phyloP scores from a whole-genome alignment of 2,113 vertebrate genomes.

The Crotalus helleri region DNA sequence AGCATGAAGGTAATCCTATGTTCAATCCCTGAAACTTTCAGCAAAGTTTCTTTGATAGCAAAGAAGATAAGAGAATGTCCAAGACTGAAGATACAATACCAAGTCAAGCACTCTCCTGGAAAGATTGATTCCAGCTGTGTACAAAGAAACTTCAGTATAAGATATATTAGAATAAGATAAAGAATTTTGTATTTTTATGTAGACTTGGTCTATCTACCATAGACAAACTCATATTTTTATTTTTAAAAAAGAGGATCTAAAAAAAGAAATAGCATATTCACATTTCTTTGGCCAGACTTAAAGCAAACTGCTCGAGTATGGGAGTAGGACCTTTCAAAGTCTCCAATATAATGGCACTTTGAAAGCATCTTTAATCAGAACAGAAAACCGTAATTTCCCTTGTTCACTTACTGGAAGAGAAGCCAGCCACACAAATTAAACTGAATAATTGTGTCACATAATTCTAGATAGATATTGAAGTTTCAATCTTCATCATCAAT shows the following conservation, averaged over 20 bases:
- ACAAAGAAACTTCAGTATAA: not conserved
- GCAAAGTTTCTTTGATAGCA: not conserved
- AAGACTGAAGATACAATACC: not conserved
- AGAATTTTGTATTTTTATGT: not conserved
- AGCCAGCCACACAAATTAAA: conserved; percentile 35
- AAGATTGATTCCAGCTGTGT: not conserved
- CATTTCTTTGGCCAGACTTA: not conserved
- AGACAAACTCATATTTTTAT: not conserved
- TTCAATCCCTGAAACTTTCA: not conserved
- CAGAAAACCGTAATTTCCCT: not conserved
- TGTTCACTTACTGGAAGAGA: conserved; percentile 46
- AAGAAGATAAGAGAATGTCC: not conserved
- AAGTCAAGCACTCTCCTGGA: not conserved
- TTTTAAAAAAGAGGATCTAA: not conserved
- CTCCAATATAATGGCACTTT: not conserved
- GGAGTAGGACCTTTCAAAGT: not conserved
- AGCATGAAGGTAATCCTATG: not conserved
- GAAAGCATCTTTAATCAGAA: not conserved
- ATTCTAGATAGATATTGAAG: conserved; percentile 27
- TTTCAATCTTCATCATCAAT: not conserved
- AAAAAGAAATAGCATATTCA: not conserved
- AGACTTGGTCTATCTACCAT: not conserved
- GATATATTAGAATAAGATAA: not conserved
- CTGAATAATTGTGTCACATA: conserved; percentile 16
- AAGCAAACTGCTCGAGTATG: not conserved